phyloP scores from a whole-genome alignment of 2,888 invertebrate species.

The Xanthorhoe spadicearia region DNA sequence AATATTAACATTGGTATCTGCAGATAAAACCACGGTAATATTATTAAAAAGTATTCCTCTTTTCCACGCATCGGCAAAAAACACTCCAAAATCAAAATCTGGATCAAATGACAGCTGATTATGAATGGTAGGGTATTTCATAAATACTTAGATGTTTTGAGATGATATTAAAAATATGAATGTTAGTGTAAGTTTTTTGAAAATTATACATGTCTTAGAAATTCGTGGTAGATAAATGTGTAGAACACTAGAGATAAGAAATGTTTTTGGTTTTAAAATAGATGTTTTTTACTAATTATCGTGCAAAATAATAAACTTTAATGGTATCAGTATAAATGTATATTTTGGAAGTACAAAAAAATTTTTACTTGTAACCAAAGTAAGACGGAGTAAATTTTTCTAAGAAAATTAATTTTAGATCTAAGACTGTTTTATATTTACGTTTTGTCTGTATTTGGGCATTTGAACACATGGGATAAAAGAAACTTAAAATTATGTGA shows the following conservation, averaged over 20 bases:
- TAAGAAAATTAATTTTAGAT: background rate
- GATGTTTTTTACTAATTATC: too few relatives aligned
- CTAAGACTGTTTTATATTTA: too few relatives aligned
- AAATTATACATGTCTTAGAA: constrained; percentile 19
- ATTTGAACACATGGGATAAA: too few relatives aligned
- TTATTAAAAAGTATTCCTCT: background rate
- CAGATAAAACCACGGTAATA: background rate
- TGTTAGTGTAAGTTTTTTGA: constrained; percentile 15
- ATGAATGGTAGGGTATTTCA: too few relatives aligned
- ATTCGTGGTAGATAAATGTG: background rate
- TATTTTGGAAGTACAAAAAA: constrained; percentile 18
- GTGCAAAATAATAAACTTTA: background rate
- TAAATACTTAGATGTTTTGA: background rate
- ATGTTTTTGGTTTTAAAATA: background rate
- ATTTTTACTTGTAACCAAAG: background rate
- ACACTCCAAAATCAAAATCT: too few relatives aligned
- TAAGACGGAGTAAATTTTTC: background rate
- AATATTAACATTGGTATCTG: background rate
- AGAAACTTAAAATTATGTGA: background rate
- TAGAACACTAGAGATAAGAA: background rate
- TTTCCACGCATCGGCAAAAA: too few relatives aligned
- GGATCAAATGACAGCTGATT: too few relatives aligned
- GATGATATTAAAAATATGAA: constrained; percentile 7
- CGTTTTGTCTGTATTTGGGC: too few relatives aligned
- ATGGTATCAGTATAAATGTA: constrained; percentile 8